These are phyloP conservation scores for Xanthia togata DNA, from an alignment of 2,888 invertebrate genomes.

Conservation along the genomic window DNA sequence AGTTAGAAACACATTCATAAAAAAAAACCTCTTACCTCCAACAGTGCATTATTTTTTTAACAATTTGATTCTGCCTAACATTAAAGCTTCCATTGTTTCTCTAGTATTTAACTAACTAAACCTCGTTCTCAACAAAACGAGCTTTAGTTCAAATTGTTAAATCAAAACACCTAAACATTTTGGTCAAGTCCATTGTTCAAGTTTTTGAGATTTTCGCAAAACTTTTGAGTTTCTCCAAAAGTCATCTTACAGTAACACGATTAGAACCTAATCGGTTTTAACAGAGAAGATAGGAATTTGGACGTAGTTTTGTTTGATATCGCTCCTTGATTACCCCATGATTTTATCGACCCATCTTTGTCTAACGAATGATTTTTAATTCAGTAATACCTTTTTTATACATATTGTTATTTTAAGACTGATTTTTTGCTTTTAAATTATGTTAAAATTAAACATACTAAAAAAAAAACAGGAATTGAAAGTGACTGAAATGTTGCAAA, in stretches of 20 bases:
- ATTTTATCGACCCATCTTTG: slow-evolving; percentile 3
- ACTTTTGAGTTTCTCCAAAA: slow-evolving; percentile 71
- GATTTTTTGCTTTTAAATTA: neutral
- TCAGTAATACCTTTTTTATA: neutral
- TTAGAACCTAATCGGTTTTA: slow-evolving; percentile 68
- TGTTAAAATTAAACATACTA: neutral
- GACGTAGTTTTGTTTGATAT: slow-evolving; percentile 52
- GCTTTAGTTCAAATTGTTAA: slow-evolving; percentile 73
- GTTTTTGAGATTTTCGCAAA: slow-evolving; percentile 69
- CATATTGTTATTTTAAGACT: neutral
- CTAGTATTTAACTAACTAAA: slow-evolving; percentile 62
- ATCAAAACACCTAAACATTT: slow-evolving; percentile 75
- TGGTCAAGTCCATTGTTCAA: slow-evolving; percentile 76
- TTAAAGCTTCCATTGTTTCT: slow-evolving; percentile 58
- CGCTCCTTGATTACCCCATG: slow-evolving; percentile 9
- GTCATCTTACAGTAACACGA: slow-evolving; percentile 75
- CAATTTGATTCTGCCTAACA: slow-evolving; percentile 48
- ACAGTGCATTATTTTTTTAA: slow-evolving; percentile 39
- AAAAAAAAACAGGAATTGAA: neutral
- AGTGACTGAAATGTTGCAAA: neutral
- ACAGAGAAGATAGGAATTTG: slow-evolving; percentile 50
- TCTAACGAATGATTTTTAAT: neutral
- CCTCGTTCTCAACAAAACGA: slow-evolving; percentile 72
- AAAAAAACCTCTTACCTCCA: neutral
- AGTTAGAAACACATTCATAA: neutral